A percentile compares a stretch with the other conserved stretches of the same genome.
Conservation (phyloP, 2,113 vertebrate genomes). For the Arothron firmamentum region DNA sequence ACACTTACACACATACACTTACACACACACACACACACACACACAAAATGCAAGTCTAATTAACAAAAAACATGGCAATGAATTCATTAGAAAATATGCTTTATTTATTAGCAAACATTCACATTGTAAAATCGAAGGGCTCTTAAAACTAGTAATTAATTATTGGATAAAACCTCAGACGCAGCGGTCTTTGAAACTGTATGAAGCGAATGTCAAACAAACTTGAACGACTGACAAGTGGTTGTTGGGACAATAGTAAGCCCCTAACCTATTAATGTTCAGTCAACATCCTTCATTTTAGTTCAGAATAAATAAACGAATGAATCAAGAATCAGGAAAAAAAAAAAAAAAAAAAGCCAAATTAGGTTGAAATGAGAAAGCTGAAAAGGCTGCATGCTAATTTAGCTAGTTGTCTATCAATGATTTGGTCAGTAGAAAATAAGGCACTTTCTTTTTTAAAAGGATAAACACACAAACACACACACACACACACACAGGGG, state of each 20-base stretch:
- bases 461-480: background rate
- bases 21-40: constrained; percentile 9
- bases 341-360: constrained; percentile 16
- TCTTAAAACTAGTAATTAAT: constrained; percentile 32
- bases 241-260: background rate
- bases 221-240: too few relatives aligned
- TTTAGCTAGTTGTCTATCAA: constrained; percentile 17
- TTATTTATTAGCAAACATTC: constrained; percentile 79
- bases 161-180: constrained; percentile 33
- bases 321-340: background rate
- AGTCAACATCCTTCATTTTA: background rate
- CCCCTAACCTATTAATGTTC: background rate
- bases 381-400: constrained; percentile 2
- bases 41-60: constrained; percentile 21
- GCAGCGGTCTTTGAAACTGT: constrained; percentile 22
- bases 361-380: constrained; percentile 23
- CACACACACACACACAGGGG: constrained; percentile 5
- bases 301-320: constrained; percentile 1
- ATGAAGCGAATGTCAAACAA: constrained; percentile 9
- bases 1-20: constrained; percentile 12
- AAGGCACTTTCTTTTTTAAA: constrained; percentile 11
- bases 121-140: constrained; percentile 68
- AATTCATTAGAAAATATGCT: constrained; percentile 66
- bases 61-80: constrained; percentile 60
- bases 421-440: constrained; percentile 51